Percentiles rank a stretch among this genome's conserved stretches.
phyloP scores from a whole-genome alignment of 1,140 invertebrate species.

The Orius laevigatus region DNA sequence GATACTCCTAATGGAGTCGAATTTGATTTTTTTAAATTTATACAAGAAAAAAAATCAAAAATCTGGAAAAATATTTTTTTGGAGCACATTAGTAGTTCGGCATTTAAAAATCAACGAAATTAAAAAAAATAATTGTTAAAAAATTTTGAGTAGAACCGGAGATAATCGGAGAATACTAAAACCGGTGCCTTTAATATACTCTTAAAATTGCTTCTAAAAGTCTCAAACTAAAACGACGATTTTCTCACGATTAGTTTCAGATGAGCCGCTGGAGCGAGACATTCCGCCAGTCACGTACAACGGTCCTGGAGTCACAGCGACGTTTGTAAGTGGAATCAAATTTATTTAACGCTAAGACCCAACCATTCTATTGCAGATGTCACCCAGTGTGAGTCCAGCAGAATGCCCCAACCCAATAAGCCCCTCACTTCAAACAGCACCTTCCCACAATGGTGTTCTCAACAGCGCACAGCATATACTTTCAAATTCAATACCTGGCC shows the following conservation, averaged over 20 bases:
- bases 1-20: too few relatives aligned
- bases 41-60: too few relatives aligned
- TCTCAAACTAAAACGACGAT: not conserved
- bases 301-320: conserved; percentile 15
- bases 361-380: conserved; percentile 11
- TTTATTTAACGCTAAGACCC: not conserved
- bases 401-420: conserved; percentile 6
- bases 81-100: too few relatives aligned
- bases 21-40: too few relatives aligned
- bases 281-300: conserved; percentile 12
- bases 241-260: conserved; percentile 11
- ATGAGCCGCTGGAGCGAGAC: conserved; percentile 16
- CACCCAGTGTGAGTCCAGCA: conserved; percentile 14
- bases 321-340: conserved; percentile 17
- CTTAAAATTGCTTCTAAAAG: not conserved
- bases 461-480: conserved; percentile 38
- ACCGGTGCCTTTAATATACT: too few relatives aligned
- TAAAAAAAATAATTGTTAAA: too few relatives aligned
- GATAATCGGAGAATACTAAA: too few relatives aligned
- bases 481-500: conserved; percentile 53
- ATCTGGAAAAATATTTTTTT: too few relatives aligned
- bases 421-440: conserved; percentile 24
- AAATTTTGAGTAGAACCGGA: too few relatives aligned
- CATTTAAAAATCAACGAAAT: too few relatives aligned
- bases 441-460: conserved; percentile 23